Conservation (phyloP, 2,113 vertebrate species). For the Gavialis gangeticus region DNA sequence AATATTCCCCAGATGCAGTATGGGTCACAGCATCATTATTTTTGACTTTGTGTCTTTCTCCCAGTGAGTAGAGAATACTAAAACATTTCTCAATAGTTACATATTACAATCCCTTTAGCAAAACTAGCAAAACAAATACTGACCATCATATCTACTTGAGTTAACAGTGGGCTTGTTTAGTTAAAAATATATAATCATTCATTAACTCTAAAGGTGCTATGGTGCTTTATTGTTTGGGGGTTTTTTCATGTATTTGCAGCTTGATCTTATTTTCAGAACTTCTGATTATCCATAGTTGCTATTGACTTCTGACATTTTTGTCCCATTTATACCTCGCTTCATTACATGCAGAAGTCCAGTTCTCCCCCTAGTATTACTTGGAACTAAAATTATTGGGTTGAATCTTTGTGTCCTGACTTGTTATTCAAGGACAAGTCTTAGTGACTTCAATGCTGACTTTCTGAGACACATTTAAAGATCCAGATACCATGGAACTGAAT, state of each 20-base stretch:
- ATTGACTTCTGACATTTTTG: background rate
- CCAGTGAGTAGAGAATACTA: background rate
- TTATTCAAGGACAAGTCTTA: background rate
- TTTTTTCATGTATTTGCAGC: background rate
- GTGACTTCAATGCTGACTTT: background rate
- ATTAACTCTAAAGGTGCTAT: background rate
- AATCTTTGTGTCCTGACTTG: background rate
- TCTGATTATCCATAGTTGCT: background rate
- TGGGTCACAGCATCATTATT: background rate
- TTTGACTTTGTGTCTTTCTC: background rate
- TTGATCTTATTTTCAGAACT: background rate
- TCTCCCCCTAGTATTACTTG: background rate
- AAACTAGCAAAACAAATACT: background rate
- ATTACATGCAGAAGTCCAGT: background rate
- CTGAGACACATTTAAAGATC: background rate
- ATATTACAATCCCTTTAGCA: background rate
- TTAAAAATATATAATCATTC: background rate
- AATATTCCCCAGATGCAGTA: background rate
- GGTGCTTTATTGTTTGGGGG: background rate
- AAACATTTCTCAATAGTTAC: background rate
- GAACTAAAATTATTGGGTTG: background rate
- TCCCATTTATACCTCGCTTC: background rate
- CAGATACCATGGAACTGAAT: background rate
- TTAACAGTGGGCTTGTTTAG: background rate
- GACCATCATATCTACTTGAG: background rate